Base-by-base conservation (phyloP, 2,113 vertebrate genomes). In the Prietella phreatophila region DNA sequence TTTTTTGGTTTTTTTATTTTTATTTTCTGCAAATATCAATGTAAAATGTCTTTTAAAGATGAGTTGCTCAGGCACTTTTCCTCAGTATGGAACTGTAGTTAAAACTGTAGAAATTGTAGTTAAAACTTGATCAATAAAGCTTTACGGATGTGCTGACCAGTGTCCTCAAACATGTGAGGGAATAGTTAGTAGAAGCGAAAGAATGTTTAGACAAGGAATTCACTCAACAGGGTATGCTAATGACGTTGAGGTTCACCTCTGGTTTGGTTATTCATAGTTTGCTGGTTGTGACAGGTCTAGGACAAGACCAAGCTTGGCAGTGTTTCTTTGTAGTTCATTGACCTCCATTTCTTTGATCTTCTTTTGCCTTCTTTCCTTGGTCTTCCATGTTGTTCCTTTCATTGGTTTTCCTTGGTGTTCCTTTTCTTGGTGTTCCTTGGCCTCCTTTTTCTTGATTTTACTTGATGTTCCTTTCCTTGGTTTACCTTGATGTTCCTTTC, bases 81-180 rank as follows among this genome's bases (percentile, higher is more conserved):
- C 82, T 75, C 58, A 83, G 47, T 33, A 75, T 50, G 47, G 55
- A 84, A 53, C 36, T 50, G 73, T 27, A 39, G 88, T 85, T 83
- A 84, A 80, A 61, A 42, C 47, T 73, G n/a, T n/a, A n/a, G n/a
- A 39, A 86, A 47, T 42, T 9, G 14, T 27, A 39, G 88, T 85
- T 83, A 84, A 80, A 61, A 42, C 47, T 73, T 78, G 25, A 67
- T 89, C 85, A 87, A 56, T 87, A 80, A 90, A 86, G 84, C 89
- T 63, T 81, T 15, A 55, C 11, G 53, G 53, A 42, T 65, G 84
- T 19, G 56, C 42, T 79, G 75, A 79, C 10, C 7, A n/a, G 19
- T n/a, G 39, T 73, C 22, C 15, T 30, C 22, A 22, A 9, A 82
- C n/a, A 63, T 30, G 27, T 53, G 61, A 53, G 27, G 39, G 25